phyloP scores from a whole-genome alignment of 2,888 invertebrate species.

The Acanthosepion esculentum region DNA sequence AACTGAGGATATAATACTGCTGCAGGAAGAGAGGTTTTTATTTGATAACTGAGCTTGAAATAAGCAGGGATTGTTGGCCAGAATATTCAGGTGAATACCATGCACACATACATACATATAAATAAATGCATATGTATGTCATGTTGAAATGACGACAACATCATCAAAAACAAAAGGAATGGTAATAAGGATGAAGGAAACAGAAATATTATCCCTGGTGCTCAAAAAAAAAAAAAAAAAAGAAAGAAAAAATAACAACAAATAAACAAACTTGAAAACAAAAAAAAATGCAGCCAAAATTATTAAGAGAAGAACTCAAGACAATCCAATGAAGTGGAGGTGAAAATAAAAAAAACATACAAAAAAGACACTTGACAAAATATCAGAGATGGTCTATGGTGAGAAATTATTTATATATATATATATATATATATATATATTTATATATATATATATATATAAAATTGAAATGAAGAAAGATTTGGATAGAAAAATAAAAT shows the following conservation, averaged over 20 bases:
- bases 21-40: slow-evolving; percentile 13
- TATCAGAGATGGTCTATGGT: neutral
- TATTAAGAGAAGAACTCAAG: neutral
- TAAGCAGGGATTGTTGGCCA: neutral
- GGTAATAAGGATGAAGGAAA: slow-evolving; percentile 25
- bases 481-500: neutral
- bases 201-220: slow-evolving; percentile 41
- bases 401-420: neutral
- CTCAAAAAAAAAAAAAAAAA: neutral
- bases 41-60: neutral
- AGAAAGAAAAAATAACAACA: neutral
- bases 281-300: neutral
- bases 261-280: too few relatives aligned
- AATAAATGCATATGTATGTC: neutral
- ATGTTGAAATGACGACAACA: neutral
- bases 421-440: neutral
- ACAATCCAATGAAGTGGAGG: neutral
- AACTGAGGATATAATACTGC: neutral
- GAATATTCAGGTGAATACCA: neutral
- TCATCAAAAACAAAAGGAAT: neutral
- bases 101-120: neutral
- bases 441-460: neutral
- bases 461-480: neutral
- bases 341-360: neutral
- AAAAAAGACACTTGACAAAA: neutral